These are phyloP conservation scores for Musca vetustissima DNA, from an alignment of 1,140 invertebrate species.

Conservation along the genomic window DNA sequence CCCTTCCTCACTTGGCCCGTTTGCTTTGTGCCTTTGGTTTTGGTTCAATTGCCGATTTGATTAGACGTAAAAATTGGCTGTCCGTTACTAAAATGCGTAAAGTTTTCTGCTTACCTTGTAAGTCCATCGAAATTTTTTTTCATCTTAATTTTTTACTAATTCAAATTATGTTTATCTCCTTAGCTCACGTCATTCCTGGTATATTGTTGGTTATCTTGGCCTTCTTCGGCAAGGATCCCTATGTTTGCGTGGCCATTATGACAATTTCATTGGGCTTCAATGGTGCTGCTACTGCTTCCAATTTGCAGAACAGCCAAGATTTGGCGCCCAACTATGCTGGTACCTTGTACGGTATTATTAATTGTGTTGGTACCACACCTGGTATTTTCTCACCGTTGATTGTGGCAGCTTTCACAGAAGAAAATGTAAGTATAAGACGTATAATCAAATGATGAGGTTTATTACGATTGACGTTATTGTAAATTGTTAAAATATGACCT, in stretches of 20 bases:
- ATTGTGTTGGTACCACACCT: conserved; percentile 71
- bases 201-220: conserved; percentile 66
- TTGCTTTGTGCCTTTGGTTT: conserved; percentile 67
- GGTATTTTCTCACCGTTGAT: conserved; percentile 74
- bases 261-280: conserved; percentile 77
- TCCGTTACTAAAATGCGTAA: conserved; percentile 67
- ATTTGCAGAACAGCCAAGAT: conserved; percentile 77
- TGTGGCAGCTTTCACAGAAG: conserved; percentile 67
- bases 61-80: conserved; percentile 62
- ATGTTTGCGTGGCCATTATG: conserved; percentile 66
- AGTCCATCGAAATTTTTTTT: conserved; percentile 41
- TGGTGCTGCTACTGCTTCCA: conserved; percentile 81
- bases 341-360: conserved; percentile 73
- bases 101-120: conserved; percentile 71
- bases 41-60: conserved; percentile 66
- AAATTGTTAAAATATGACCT: too few relatives aligned
- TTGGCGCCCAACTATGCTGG: conserved; percentile 73
- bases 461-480: too few relatives aligned
- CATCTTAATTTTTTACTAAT: background rate
- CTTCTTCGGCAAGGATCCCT: conserved; percentile 67
- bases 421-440: conserved; percentile 58
- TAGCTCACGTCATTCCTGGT: conserved; percentile 73
- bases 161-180: conserved; percentile 28
- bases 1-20: conserved; percentile 69
- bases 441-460: too few relatives aligned